Conservation (phyloP, 1,140 invertebrate genomes). For the Lasaia peninsularis region DNA sequence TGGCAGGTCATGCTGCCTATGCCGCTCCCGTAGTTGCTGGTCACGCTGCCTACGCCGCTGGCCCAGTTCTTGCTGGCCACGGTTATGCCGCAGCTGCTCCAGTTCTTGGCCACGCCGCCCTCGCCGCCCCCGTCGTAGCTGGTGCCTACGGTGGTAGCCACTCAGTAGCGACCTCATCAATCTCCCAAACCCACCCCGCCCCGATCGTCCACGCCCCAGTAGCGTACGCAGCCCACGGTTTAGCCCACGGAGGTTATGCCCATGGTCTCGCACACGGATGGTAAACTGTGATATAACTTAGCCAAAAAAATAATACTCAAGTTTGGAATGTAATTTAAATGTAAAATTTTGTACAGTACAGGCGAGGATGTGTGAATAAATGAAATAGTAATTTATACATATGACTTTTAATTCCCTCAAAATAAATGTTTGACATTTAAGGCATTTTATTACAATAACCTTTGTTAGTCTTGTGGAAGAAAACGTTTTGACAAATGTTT, state of each 20-base stretch:
- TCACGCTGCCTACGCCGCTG: conserved; percentile 34
- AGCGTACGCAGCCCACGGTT: conserved; percentile 43
- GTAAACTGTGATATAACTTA: conserved; percentile 70
- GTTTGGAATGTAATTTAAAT: conserved; percentile 69
- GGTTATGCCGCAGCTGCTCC: conserved; percentile 21
- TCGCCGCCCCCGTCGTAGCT: conserved; percentile 23
- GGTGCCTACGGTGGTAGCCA: conserved; percentile 37
- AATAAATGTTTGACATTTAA: neutral
- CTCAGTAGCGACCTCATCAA: conserved; percentile 53
- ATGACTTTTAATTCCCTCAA: neutral
- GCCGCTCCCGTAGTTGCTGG: conserved; percentile 28
- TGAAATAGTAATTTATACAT: conserved; percentile 57
- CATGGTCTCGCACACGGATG: conserved; percentile 56
- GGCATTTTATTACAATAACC: conserved; percentile 8
- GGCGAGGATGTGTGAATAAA: conserved; percentile 76
- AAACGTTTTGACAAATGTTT: too few species aligned
- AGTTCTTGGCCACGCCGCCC: conserved; percentile 26
- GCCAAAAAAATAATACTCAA: conserved; percentile 71
- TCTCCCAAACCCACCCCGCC: conserved; percentile 59
- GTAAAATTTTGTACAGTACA: conserved; percentile 57
- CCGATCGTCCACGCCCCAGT: conserved; percentile 49
- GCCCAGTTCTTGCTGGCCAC: conserved; percentile 24
- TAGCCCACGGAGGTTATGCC: conserved; percentile 37
- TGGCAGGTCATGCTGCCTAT: conserved; percentile 43
- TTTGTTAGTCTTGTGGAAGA: neutral